Percentiles rank a stretch among this genome's conserved stretches.
Conservation (phyloP, 2,888 invertebrate genomes). For the Stramonita haemastoma region DNA sequence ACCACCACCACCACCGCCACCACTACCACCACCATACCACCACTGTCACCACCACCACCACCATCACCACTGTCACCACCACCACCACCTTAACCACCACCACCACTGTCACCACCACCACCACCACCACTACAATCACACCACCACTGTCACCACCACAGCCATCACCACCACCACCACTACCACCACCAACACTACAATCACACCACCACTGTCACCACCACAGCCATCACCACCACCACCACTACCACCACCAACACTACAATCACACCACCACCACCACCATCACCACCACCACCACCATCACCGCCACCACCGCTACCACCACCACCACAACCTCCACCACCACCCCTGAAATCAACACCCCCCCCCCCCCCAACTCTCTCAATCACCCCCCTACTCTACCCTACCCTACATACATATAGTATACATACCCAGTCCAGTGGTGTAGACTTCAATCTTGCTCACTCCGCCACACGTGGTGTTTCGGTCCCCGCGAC, state of each 20-base stretch:
- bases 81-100: too few relatives aligned
- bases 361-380: not conserved
- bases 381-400: not conserved
- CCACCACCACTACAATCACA: too few relatives aligned
- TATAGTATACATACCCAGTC: not conserved
- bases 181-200: too few relatives aligned
- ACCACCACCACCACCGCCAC: too few relatives aligned
- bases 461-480: not conserved
- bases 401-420: too few relatives aligned
- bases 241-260: not conserved
- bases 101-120: too few relatives aligned
- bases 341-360: not conserved
- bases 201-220: not conserved
- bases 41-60: too few relatives aligned
- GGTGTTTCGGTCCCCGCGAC: not conserved
- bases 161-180: too few relatives aligned
- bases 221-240: not conserved
- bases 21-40: too few relatives aligned
- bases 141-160: too few relatives aligned
- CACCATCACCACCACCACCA: not conserved
- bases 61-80: too few relatives aligned
- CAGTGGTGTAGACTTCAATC: slow-evolving; percentile 22
- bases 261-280: not conserved
- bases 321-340: not conserved
- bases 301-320: too few relatives aligned